Evolutionary conservation across 1,140 invertebrate species (phyloP).

Genomic region (Bombus difficillimus): DNA sequence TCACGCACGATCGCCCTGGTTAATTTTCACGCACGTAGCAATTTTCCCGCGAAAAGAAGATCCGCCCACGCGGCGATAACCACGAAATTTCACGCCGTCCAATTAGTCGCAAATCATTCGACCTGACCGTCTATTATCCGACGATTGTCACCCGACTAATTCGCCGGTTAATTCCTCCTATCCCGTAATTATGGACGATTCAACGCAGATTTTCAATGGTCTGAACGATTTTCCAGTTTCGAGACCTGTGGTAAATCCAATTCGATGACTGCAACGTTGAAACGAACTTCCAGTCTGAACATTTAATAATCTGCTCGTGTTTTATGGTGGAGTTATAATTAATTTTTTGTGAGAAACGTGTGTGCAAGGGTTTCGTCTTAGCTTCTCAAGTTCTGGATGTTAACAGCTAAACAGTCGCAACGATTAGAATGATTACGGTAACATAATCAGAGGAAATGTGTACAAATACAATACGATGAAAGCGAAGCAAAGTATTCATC

Average conservation of each 20-base stretch:
- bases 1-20: constrained; percentile 14
- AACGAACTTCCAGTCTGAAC: too few relatives aligned
- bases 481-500: too few relatives aligned
- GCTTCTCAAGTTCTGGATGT: too few relatives aligned
- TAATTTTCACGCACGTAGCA: constrained; percentile 14
- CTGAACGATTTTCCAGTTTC: not conserved
- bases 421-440: too few relatives aligned
- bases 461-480: too few relatives aligned
- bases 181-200: constrained; percentile 49
- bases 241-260: too few relatives aligned
- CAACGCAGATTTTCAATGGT: constrained; percentile 21
- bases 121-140: constrained; percentile 29
- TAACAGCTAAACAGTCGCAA: too few relatives aligned
- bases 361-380: too few relatives aligned
- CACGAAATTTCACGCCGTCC: constrained; percentile 33
- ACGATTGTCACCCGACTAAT: constrained; percentile 47
- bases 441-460: too few relatives aligned
- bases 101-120: constrained; percentile 47
- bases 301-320: not conserved
- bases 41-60: constrained; percentile 37
- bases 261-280: too few relatives aligned
- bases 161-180: constrained; percentile 47
- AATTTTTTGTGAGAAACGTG: too few relatives aligned
- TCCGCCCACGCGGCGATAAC: not conserved
- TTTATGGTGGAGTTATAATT: not conserved